A percentile compares a stretch with the other conserved stretches of the same genome.
Evolutionary conservation across 2,888 invertebrate genomes (phyloP).

Genomic region (Galeopsomyia nigrocyanea): DNA sequence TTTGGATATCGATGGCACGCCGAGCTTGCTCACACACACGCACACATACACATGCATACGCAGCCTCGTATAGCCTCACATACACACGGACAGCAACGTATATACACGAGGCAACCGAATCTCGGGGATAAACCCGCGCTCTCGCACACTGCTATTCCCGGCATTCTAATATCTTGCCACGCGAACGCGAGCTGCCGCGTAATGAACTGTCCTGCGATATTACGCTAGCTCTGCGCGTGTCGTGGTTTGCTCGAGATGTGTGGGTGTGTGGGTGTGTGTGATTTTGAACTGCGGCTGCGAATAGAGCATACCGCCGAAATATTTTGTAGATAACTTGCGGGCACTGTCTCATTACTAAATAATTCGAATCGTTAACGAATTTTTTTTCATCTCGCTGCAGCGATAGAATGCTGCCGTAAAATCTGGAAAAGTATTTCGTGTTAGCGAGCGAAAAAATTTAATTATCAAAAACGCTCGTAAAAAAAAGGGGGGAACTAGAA

Average conservation of each 20-base stretch:
- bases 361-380: too few species aligned
- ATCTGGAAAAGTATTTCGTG: too few species aligned
- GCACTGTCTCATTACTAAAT: too few species aligned
- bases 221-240: conserved; percentile 45
- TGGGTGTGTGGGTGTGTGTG: too few species aligned
- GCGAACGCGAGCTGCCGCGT: conserved; percentile 49
- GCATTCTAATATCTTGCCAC: conserved; percentile 61
- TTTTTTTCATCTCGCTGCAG: too few species aligned
- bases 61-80: conserved; percentile 10
- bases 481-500: neutral
- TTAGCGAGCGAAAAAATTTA: too few species aligned
- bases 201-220: conserved; percentile 61
- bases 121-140: conserved; percentile 50
- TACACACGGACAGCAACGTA: conserved; percentile 42
- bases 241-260: too few species aligned
- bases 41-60: neutral
- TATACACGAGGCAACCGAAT: conserved; percentile 43
- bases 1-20: conserved; percentile 59
- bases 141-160: conserved; percentile 54
- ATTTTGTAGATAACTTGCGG: too few species aligned
- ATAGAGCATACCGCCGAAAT: too few species aligned
- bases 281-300: conserved; percentile 3
- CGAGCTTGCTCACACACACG: conserved; percentile 48
- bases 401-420: too few species aligned
- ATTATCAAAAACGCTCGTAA: too few species aligned